Conservation (phyloP, 2,797 vertebrate species). For the Mergus octosetaceus region DNA sequence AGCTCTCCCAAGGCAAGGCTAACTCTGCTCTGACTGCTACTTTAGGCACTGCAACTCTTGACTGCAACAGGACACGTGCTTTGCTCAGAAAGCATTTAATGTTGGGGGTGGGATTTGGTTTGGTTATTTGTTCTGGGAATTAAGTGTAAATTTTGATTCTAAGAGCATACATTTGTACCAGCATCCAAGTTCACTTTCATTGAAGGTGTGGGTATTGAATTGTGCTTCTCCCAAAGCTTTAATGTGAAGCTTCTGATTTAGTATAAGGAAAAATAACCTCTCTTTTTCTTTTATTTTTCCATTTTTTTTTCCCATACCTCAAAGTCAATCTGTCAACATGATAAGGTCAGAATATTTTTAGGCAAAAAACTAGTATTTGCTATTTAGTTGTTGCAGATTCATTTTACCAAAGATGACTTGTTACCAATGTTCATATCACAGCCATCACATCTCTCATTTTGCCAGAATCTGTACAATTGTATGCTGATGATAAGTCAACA, state of each 20-base stretch:
- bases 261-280: background rate
- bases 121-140: background rate
- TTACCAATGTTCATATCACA: background rate
- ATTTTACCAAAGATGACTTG: background rate
- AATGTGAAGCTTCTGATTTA: background rate
- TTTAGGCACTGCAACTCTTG: background rate
- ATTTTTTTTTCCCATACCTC: fast-evolving
- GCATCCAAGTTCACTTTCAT: background rate
- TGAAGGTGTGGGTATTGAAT: background rate
- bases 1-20: background rate
- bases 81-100: background rate
- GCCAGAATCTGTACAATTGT: background rate
- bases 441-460: background rate
- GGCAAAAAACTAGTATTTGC: background rate
- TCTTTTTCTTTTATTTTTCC: fast-evolving
- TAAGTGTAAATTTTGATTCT: background rate
- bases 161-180: fast-evolving
- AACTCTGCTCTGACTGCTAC: background rate
- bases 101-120: background rate
- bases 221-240: background rate
- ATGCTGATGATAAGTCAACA: background rate
- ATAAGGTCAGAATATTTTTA: background rate
- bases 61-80: background rate
- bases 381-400: background rate
- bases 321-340: background rate